Evolutionary conservation across 2,113 vertebrate species (phyloP).

Genomic region (Fukomys damarensis): DNA sequence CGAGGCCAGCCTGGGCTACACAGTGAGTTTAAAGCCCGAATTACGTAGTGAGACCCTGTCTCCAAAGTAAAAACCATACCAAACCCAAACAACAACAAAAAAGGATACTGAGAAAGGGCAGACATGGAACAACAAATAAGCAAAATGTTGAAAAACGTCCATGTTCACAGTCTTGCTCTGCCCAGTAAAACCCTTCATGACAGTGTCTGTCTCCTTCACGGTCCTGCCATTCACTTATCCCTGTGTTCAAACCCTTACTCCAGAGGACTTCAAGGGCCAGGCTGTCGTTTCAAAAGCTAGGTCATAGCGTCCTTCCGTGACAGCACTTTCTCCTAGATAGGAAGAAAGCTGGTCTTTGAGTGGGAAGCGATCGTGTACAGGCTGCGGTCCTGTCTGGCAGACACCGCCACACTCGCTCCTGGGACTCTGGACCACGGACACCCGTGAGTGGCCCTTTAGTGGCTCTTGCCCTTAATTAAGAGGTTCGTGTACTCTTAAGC

Average conservation of each 20-base stretch:
- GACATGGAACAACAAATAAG: neutral
- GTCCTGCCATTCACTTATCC: neutral
- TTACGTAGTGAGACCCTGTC: neutral
- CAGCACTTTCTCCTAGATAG: neutral
- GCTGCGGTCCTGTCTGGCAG: conserved; percentile 14
- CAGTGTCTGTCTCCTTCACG: neutral
- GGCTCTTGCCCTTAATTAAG: conserved; percentile 75
- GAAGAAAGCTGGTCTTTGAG: conserved; percentile 4
- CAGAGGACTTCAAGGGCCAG: neutral
- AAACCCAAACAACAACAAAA: neutral
- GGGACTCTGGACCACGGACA: conserved; percentile 73
- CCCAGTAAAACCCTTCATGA: conserved; percentile 7
- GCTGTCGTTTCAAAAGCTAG: neutral
- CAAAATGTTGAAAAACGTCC: conserved; percentile 24
- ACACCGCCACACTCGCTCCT: conserved; percentile 17
- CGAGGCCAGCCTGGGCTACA: neutral
- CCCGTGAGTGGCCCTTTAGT: conserved; percentile 35
- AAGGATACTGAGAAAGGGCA: conserved; percentile 31
- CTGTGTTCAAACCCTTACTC: neutral
- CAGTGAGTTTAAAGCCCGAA: neutral
- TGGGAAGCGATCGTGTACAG: conserved; percentile 1
- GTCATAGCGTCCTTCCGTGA: neutral
- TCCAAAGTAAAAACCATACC: neutral
- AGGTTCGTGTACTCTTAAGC: conserved; percentile 62
- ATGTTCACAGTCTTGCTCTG: neutral